Conservation (phyloP, 1,140 invertebrate genomes). For the Ephestia elutella region DNA sequence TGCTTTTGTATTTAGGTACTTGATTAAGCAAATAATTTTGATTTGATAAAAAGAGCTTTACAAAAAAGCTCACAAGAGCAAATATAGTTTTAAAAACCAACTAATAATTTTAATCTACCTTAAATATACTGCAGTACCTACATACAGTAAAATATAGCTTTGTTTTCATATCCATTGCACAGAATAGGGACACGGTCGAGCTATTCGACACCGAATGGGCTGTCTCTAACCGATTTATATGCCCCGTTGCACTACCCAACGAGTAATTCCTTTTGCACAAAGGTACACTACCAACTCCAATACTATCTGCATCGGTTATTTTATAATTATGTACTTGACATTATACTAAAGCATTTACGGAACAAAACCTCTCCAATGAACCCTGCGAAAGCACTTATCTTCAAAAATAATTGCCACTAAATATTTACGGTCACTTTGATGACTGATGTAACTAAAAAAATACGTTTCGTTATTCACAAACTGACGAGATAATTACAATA, state of each 20-base stretch:
- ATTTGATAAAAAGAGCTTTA: no score
- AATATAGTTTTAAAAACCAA: no score
- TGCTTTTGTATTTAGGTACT: no score
- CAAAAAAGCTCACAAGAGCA: no score
- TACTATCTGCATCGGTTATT: constrained; percentile 13
- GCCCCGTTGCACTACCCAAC: constrained; percentile 31
- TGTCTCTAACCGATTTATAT: constrained; percentile 55
- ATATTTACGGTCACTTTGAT: constrained; percentile 18
- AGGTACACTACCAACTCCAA: background rate
- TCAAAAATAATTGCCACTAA: constrained; percentile 15
- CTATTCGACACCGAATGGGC: constrained; percentile 53
- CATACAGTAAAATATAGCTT: background rate
- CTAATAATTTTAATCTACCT: no score
- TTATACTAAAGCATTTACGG: constrained; percentile 13
- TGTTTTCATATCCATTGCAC: background rate
- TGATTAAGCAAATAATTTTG: no score
- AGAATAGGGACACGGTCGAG: constrained; percentile 41
- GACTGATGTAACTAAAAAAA: constrained; percentile 15
- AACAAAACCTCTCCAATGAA: constrained; percentile 14
- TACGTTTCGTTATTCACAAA: constrained; percentile 25
- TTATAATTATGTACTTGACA: constrained; percentile 19
- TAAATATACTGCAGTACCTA: no score
- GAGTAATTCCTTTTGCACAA: constrained; percentile 21
- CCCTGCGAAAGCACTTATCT: constrained; percentile 11
- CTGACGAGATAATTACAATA: constrained; percentile 40